Percentiles rank a stretch among this genome's conserved stretches.
These are phyloP conservation scores for Drosophila helvetica DNA, from an alignment of 2,888 invertebrate species.

Conservation along the genomic window DNA sequence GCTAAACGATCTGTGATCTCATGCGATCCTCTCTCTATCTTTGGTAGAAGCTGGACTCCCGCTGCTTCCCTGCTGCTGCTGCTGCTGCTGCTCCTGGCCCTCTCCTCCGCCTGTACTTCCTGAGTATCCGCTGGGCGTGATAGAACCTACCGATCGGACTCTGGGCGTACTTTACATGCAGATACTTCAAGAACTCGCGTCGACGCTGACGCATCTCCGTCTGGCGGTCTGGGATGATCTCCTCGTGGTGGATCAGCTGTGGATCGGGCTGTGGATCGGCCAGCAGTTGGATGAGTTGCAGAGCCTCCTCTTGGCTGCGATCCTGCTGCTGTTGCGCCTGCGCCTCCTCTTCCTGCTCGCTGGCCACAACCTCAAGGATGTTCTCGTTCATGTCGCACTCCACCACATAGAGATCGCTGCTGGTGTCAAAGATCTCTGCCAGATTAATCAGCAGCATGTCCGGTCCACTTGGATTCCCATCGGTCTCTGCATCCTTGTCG, in stretches of 20 bases:
- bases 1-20: constrained; percentile 5
- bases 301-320: constrained; percentile 12
- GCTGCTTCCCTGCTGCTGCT: constrained; percentile 9
- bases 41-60: constrained; percentile 47
- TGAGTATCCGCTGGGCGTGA: constrained; percentile 81
- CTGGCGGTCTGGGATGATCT: constrained; percentile 81
- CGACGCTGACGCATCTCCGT: constrained; percentile 63
- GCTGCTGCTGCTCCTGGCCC: background rate
- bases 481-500: constrained; percentile 17
- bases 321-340: constrained; percentile 14
- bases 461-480: constrained; percentile 47
- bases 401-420: constrained; percentile 83
- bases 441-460: constrained; percentile 82
- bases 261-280: constrained; percentile 46
- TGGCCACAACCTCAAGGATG: constrained; percentile 72
- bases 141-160: constrained; percentile 79
- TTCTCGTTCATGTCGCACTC: constrained; percentile 84
- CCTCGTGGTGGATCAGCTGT: constrained; percentile 82
- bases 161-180: constrained; percentile 83
- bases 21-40: constrained; percentile 25
- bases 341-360: constrained; percentile 38
- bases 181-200: constrained; percentile 82
- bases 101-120: constrained; percentile 78
- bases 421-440: constrained; percentile 82
- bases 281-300: constrained; percentile 73